phyloP scores from a whole-genome alignment of 2,888 invertebrate species.

The Clepsis dumicolana region DNA sequence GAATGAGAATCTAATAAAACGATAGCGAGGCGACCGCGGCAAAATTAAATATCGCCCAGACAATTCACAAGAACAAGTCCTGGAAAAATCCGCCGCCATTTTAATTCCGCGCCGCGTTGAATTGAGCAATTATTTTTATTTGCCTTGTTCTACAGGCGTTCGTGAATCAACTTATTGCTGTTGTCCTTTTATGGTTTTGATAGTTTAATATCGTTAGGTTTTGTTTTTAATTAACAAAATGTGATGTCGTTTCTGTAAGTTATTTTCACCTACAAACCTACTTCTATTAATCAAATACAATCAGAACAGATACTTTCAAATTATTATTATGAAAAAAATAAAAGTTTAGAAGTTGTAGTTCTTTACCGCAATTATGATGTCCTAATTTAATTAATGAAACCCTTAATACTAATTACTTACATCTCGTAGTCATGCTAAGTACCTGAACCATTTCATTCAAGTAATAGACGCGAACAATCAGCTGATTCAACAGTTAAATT shows the following conservation, averaged over 20 bases:
- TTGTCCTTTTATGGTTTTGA: slow-evolving; percentile 22
- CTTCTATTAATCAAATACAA: too few species aligned
- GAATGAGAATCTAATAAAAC: slow-evolving; percentile 44
- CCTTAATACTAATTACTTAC: background rate
- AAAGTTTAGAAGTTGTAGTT: too few species aligned
- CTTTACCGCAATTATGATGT: too few species aligned
- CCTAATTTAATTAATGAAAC: background rate
- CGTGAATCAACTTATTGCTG: slow-evolving; percentile 32
- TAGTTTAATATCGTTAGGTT: slow-evolving; percentile 35
- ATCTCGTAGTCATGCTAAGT: background rate
- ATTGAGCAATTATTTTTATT: slow-evolving; percentile 58
- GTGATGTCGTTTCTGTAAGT: background rate
- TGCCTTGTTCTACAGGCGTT: slow-evolving; percentile 43
- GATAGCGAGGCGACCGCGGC: slow-evolving; percentile 41
- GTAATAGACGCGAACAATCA: slow-evolving; percentile 26
- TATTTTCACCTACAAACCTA: too few species aligned
- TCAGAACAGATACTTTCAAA: too few species aligned
- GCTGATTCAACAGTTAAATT: slow-evolving; percentile 24
- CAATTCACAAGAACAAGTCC: slow-evolving; percentile 45
- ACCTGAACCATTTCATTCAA: slow-evolving; percentile 12
- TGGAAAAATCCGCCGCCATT: slow-evolving; percentile 41
- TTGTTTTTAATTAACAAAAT: slow-evolving; percentile 1
- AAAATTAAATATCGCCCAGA: slow-evolving; percentile 52
- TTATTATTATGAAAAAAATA: too few species aligned
- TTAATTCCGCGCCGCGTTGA: slow-evolving; percentile 43